A percentile compares a stretch with the other conserved stretches of the same genome.
Evolutionary conservation across 2,113 vertebrate species (phyloP).

Genomic region (Tetrao urogallus): DNA sequence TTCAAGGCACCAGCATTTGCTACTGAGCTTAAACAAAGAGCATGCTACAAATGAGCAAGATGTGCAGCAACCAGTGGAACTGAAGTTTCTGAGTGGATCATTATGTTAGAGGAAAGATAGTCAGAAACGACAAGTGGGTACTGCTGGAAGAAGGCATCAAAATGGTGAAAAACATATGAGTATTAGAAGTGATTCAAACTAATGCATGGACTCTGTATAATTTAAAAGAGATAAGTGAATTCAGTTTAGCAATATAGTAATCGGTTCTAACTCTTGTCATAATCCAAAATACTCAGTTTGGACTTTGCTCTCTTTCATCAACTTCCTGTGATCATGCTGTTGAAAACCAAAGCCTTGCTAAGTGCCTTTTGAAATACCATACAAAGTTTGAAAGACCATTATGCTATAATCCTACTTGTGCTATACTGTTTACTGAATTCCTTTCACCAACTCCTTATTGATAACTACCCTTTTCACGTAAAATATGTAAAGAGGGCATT

Average conservation of each 20-base stretch:
- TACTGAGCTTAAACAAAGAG: not conserved
- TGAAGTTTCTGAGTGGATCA: not conserved
- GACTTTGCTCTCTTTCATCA: not conserved
- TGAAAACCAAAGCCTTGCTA: not conserved
- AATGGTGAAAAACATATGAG: not conserved
- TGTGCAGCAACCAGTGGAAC: not conserved
- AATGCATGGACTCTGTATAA: not conserved
- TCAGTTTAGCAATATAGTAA: not conserved
- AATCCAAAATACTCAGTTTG: not conserved
- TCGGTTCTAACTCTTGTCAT: not conserved
- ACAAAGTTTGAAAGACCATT: not conserved
- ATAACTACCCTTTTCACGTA: not conserved
- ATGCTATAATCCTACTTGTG: not conserved
- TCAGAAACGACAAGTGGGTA: accelerated
- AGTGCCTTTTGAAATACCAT: not conserved
- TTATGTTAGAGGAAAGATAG: not conserved
- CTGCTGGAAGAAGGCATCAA: not conserved
- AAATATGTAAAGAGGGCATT: not conserved
- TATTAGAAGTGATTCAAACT: not conserved
- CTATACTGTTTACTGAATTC: not conserved
- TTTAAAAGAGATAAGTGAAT: not conserved
- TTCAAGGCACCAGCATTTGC: not conserved
- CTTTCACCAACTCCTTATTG: not conserved
- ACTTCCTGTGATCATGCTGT: accelerated
- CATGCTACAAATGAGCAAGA: not conserved